phyloP scores from a whole-genome alignment of 2,113 vertebrate genomes.

The Aptenodytes forsteri region DNA sequence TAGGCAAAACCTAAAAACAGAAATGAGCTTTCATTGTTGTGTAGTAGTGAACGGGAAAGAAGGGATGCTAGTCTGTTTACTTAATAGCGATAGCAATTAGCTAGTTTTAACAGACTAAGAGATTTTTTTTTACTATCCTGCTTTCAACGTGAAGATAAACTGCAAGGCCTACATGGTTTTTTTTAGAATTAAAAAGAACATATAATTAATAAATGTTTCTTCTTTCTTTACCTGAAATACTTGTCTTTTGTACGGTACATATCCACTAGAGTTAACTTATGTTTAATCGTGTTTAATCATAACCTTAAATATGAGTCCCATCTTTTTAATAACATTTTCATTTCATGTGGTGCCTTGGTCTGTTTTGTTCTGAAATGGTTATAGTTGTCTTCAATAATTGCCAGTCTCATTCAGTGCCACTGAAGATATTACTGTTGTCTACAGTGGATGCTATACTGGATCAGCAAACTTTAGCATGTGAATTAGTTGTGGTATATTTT shows the following conservation, averaged over 20 bases:
- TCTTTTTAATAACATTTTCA: neutral
- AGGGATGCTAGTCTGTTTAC: neutral
- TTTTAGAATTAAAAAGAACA: neutral
- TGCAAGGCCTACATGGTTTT: neutral
- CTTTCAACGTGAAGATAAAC: neutral
- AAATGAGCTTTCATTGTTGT: neutral
- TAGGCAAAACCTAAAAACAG: neutral
- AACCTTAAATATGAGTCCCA: neutral
- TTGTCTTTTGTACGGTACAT: neutral
- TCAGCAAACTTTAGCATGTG: neutral
- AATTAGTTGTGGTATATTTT: neutral
- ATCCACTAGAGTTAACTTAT: neutral
- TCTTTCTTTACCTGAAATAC: neutral
- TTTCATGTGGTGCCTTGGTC: neutral
- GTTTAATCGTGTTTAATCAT: neutral
- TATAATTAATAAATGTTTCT: neutral
- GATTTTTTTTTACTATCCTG: neutral
- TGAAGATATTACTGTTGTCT: neutral
- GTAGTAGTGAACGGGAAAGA: neutral
- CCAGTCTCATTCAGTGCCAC: neutral
- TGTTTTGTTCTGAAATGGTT: neutral
- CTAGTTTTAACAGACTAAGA: neutral
- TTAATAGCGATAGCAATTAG: neutral
- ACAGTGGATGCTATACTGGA: neutral
- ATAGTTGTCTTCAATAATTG: neutral